Evolutionary conservation across 2,113 vertebrate species (phyloP).

Genomic region (Gnathonemus echidnorhynchus): DNA sequence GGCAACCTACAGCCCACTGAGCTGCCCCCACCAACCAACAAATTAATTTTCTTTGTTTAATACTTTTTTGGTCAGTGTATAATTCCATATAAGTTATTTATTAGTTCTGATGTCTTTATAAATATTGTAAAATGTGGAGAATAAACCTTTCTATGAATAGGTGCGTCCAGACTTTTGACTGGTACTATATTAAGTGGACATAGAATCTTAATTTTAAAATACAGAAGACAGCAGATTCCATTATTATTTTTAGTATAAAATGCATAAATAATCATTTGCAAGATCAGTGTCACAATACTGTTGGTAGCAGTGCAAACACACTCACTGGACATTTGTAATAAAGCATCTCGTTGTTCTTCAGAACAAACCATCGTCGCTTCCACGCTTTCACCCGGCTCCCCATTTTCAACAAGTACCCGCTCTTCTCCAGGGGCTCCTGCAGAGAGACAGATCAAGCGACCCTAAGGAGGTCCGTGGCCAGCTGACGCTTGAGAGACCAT

Average conservation of each 20-base stretch:
- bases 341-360: slow-evolving; percentile 77
- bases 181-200: neutral
- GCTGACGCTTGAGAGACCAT: neutral
- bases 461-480: neutral
- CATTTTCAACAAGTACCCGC: slow-evolving; percentile 84
- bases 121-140: neutral
- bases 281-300: neutral
- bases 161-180: neutral
- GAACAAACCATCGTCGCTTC: slow-evolving; percentile 84
- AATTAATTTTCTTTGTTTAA: neutral
- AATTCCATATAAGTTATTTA: neutral
- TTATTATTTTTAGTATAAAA: neutral
- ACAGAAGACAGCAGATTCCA: neutral
- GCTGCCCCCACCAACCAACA: neutral
- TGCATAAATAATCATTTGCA: neutral
- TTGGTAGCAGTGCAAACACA: slow-evolving; percentile 18
- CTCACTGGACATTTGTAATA: slow-evolving; percentile 87
- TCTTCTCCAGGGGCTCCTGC: slow-evolving; percentile 78
- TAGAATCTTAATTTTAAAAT: neutral
- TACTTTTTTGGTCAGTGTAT: neutral
- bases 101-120: neutral
- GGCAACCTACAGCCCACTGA: neutral
- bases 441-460: slow-evolving; percentile 3
- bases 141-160: neutral
- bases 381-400: slow-evolving; percentile 75